These are phyloP conservation scores for Aselliscus stoliczkanus DNA, from an alignment of 2,797 vertebrate species.

Conservation along the genomic window DNA sequence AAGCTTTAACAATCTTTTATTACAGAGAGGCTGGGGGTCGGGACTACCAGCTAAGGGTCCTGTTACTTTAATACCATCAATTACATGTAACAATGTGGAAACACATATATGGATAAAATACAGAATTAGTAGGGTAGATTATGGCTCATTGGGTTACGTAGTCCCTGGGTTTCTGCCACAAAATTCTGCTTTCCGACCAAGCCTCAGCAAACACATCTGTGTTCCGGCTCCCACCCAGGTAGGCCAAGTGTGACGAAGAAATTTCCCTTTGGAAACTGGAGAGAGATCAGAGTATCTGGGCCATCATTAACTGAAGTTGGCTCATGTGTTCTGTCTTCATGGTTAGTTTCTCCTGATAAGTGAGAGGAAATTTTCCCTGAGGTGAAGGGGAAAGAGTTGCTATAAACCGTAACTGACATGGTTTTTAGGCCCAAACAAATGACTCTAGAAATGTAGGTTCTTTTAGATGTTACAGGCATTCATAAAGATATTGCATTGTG, in stretches of 20 bases:
- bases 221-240: background rate
- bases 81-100: background rate
- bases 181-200: background rate
- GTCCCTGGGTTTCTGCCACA: background rate
- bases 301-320: background rate
- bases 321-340: background rate
- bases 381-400: background rate
- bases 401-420: background rate
- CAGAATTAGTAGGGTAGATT: background rate
- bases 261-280: background rate
- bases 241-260: too few relatives aligned
- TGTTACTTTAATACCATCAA: too few relatives aligned
- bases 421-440: background rate
- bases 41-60: too few relatives aligned
- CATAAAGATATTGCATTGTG: background rate
- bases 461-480: background rate
- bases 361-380: background rate
- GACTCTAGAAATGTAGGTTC: background rate
- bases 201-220: background rate
- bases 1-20: too few relatives aligned
- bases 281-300: background rate
- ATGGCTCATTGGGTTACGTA: background rate
- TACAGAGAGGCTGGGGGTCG: too few relatives aligned
- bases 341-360: background rate
- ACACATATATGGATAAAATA: background rate